A percentile compares a stretch with the other conserved stretches of the same genome.
Conservation (phyloP, 1,140 invertebrate genomes). For the Pentalonia nigronervosa region DNA sequence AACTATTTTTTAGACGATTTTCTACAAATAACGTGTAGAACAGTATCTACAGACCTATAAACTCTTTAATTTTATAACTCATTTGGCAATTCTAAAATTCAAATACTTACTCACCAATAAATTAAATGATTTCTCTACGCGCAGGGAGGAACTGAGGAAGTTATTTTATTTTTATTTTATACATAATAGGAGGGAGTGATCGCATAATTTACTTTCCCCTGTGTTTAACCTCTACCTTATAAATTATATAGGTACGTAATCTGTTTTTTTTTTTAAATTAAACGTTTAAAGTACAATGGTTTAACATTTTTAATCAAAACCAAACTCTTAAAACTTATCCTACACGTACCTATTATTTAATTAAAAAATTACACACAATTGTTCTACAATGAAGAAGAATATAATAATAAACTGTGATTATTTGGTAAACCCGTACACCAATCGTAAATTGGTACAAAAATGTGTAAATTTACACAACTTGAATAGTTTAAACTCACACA, state of each 20-base stretch:
- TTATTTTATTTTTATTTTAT: slow-evolving; percentile 26
- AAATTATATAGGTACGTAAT: background rate
- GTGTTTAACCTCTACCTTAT: background rate
- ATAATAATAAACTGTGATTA: background rate
- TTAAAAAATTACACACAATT: background rate
- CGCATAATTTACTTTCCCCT: slow-evolving; percentile 1
- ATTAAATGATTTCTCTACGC: background rate
- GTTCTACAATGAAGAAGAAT: background rate
- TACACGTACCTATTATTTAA: background rate
- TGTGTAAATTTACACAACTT: background rate
- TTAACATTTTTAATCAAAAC: slow-evolving; percentile 14
- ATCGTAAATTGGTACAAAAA: background rate
- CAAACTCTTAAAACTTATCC: background rate
- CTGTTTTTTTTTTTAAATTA: background rate
- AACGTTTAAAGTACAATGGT: background rate
- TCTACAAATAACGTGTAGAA: background rate
- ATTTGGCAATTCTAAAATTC: background rate
- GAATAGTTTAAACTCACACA: background rate
- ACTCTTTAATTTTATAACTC: background rate
- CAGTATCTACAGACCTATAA: background rate
- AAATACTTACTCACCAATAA: background rate
- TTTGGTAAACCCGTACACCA: background rate
- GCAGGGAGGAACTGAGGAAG: background rate
- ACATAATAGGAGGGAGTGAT: background rate
- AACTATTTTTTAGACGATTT: background rate